Base-by-base conservation (phyloP, 2,797 vertebrate genomes). In the Aplochiton taeniatus region DNA sequence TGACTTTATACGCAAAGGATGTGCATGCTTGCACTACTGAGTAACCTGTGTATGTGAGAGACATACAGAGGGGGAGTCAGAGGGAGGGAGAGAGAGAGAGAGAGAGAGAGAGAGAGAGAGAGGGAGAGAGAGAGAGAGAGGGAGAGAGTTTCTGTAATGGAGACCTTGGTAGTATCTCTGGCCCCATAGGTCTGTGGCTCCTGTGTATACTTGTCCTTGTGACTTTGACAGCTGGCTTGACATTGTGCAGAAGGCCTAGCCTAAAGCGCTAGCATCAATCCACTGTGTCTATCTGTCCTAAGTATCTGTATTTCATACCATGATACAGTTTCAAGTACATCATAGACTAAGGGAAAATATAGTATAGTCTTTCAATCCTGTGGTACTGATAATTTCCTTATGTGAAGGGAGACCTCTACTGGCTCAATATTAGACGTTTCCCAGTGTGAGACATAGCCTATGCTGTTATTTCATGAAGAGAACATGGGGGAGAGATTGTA, bases 331-430 rank as follows among this genome's bases (percentile, higher is more conserved):
- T 20, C 67, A n/a, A 55, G 64, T 45, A 0, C 73, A 72, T 79
- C 74, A 72, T 81, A 80, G 74, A 41, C 83, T 72, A 76, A 68
- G 31, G 63, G 61, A 41, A 61, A 53, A 41, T 45, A 60, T 61
- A 67, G 58, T 31, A 31, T 31, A 31, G 2, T 31, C 6, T 6
- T 31, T 31, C 31, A 31, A 31, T n/a, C 31, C 31, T 31, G 2
- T 31, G 6, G 31, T 31, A 31, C 6, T 2, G 61, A 10, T 54
- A 14, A 46, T 71, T 88, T 87, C 82, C 41, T 85, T 59, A 66
- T 87, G 88, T 61, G 61, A 82, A 83, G 68, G 84, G 85, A 61
- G 88, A 83, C 90, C 84, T 85, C 92, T 93, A 70, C 87, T 89
- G 91, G 88, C 42, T 42, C 9, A 49, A 77, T n/a, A 55, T 46